Conservation (phyloP, 1,140 invertebrate species). For the Nasonia vitripennis region DNA sequence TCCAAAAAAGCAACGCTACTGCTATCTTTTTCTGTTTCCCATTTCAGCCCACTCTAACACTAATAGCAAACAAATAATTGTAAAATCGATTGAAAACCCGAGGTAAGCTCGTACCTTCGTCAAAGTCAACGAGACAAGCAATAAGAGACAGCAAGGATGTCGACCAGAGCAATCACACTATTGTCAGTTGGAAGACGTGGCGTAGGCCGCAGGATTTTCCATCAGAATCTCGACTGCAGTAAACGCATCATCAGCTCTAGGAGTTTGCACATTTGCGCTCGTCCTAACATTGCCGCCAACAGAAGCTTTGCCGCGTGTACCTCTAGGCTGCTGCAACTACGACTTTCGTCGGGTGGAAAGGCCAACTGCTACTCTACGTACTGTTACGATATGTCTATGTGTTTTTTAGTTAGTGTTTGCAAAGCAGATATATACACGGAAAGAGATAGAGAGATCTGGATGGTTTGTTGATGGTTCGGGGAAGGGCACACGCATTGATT, state of each 20-base stretch:
- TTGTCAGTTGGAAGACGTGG: not conserved
- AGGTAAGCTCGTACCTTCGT: not conserved
- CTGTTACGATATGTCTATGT: conserved; percentile 19
- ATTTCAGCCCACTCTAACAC: conserved; percentile 21
- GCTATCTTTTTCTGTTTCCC: conserved; percentile 18
- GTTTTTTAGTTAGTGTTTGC: not conserved
- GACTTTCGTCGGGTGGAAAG: not conserved
- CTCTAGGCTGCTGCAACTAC: not conserved
- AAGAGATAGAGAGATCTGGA: not conserved
- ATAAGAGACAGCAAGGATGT: not conserved
- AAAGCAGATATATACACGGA: not conserved
- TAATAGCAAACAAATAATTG: not conserved
- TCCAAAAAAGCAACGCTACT: not conserved
- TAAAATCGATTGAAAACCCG: not conserved
- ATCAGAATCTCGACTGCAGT: not conserved
- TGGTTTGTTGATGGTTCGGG: not conserved
- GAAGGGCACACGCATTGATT: not conserved
- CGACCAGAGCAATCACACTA: not conserved
- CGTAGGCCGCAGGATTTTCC: not conserved
- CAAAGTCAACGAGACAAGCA: not conserved
- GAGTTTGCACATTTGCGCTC: not conserved
- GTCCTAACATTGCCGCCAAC: not conserved
- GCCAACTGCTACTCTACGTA: conserved; percentile 25
- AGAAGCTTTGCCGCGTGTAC: not conserved
- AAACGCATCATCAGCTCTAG: not conserved